Evolutionary conservation across 2,113 vertebrate genomes (phyloP), one percentile per base, ranked within the genome.

Genomic region (Poicephalus meyeri): DNA sequence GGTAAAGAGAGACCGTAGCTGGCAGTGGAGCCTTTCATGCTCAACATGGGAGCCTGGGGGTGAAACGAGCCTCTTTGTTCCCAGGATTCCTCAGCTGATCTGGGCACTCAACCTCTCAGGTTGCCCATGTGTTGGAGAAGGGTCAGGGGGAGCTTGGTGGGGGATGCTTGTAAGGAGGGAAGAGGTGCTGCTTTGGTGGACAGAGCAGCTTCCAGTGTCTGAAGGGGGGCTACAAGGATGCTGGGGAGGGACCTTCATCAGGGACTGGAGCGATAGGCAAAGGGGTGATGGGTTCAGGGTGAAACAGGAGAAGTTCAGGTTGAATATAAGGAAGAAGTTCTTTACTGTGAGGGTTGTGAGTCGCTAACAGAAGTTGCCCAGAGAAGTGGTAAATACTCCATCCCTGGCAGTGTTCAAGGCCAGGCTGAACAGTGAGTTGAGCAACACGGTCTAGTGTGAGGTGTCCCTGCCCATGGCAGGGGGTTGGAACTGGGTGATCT

Each of bases 11-110:
- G 17, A 7, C 1, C 2, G 0, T 20, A 39, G 65, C 28, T 44
- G 71, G 71, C 1, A 10, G 0, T 0, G 0, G 44, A 82, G 63
- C 33, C 3, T 56, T 71, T n/a, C 0, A 1, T 11, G 73, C 7
- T 4, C 50, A 10, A 11, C 0, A 1, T 24, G 39, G 49, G 28
- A 77, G 33, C 39, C 47, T 35, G 31, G 33, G 49, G 16, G 8
- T 52, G 74, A n/a, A 79, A 47, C 2, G 28, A n/a, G 24, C 52
- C 50, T 55, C 52, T 52, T 10, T 4, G 2, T 86, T 89, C 35
- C 11, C 56, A 10, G 6, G 6, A 7, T 33, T 69, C 10, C 35
- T 29, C 31, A 86, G 68, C 60, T 46, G n/a, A 4, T 69, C 37
- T 10, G 16, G 33, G 53, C 8, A 8, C 14, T 72, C 5, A 0